These are phyloP conservation scores for Tinamus guttatus DNA, from an alignment of 2,113 vertebrate species.

Conservation along the genomic window DNA sequence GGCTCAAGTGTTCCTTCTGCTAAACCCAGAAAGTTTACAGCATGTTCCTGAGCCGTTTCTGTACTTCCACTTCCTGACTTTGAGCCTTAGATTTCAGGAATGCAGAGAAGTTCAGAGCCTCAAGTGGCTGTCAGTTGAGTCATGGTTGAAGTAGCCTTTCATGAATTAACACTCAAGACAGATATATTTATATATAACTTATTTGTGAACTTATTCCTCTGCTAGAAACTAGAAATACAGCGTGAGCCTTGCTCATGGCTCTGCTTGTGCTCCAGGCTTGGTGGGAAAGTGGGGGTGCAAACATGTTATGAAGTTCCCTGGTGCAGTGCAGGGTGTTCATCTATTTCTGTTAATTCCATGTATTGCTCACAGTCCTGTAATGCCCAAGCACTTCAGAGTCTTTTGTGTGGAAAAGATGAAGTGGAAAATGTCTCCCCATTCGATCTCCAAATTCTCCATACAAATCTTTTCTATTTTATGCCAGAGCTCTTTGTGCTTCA, in stretches of 20 bases:
- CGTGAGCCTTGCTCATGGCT: not conserved
- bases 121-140: not conserved
- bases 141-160: not conserved
- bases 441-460: not conserved
- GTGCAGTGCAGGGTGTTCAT: not conserved
- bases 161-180: not conserved
- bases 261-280: not conserved
- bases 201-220: not conserved
- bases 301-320: not conserved
- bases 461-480: not conserved
- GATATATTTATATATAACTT: conserved; percentile 35
- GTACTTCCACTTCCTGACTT: not conserved
- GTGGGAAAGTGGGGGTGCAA: not conserved
- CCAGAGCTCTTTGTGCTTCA: not conserved
- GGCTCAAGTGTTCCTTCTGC: not conserved
- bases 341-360: not conserved
- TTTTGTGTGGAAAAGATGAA: not conserved
- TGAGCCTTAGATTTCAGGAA: not conserved
- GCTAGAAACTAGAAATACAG: not conserved
- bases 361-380: not conserved
- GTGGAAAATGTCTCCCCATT: not conserved
- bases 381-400: not conserved
- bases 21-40: not conserved
- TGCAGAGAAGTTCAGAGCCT: not conserved
- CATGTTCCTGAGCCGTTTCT: not conserved